phyloP scores from a whole-genome alignment of 2,888 invertebrate species.

The Drosophila barbarae region DNA sequence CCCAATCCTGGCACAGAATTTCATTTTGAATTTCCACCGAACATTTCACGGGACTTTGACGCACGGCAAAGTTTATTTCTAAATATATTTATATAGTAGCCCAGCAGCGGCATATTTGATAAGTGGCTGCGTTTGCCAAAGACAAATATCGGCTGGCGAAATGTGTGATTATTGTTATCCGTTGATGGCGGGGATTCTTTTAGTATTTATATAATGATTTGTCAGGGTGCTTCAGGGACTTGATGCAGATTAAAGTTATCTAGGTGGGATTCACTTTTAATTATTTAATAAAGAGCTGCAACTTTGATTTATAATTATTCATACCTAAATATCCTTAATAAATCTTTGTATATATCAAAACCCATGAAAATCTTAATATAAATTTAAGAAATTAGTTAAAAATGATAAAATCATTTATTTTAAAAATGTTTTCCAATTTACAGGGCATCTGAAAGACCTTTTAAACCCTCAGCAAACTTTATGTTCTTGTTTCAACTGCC shows the following conservation, averaged over 20 bases:
- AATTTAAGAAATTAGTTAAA: no score
- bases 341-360: no score
- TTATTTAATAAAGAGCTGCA: not conserved
- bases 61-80: conserved; percentile 49
- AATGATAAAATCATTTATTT: no score
- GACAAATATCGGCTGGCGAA: not conserved
- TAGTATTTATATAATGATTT: not conserved
- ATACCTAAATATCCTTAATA: no score
- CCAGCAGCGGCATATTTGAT: conserved; percentile 11
- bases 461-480: not conserved
- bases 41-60: conserved; percentile 54
- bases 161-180: conserved; percentile 20
- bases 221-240: not conserved
- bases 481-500: conserved; percentile 10
- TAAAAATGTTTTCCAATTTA: no score
- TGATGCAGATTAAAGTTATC: not conserved
- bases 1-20: conserved; percentile 50
- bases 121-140: conserved; percentile 12
- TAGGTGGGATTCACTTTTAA: not conserved
- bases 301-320: not conserved
- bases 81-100: conserved; percentile 24
- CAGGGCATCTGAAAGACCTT: not conserved
- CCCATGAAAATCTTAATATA: no score
- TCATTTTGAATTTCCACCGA: conserved; percentile 60
- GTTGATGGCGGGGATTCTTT: not conserved